Evolutionary conservation across 2,888 invertebrate genomes (phyloP).

Genomic region (Tetragonisca angustula): DNA sequence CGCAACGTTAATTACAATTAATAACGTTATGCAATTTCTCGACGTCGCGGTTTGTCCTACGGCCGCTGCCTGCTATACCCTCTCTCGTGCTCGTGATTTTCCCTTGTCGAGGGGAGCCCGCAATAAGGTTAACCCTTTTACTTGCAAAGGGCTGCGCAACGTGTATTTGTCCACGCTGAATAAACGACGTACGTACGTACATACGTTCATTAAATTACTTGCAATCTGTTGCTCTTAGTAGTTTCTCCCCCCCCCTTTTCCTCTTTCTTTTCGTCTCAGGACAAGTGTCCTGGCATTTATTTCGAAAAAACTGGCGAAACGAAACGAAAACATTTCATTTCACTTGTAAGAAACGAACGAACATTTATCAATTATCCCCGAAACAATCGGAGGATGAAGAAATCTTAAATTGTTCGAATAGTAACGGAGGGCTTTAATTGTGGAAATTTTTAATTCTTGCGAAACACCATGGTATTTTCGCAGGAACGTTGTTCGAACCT

Average conservation of each 20-base stretch:
- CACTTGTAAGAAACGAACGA: too few relatives aligned
- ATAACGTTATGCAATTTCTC: constrained; percentile 66
- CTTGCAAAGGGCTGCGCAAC: constrained; percentile 16
- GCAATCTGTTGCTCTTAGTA: constrained; percentile 2
- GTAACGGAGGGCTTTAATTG: too few relatives aligned
- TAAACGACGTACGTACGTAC: not conserved
- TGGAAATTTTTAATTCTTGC: too few relatives aligned
- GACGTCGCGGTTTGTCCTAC: constrained; percentile 29
- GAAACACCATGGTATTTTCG: too few relatives aligned
- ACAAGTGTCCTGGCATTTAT: too few relatives aligned
- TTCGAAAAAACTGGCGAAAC: too few relatives aligned
- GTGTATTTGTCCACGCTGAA: not conserved
- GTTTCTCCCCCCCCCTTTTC: too few relatives aligned
- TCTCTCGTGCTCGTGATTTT: not conserved
- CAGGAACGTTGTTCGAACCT: too few relatives aligned
- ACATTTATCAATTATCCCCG: too few relatives aligned
- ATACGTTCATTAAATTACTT: constrained; percentile 2
- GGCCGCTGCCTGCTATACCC: not conserved
- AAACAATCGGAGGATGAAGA: too few relatives aligned
- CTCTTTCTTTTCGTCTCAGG: not conserved
- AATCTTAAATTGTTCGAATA: too few relatives aligned
- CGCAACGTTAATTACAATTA: constrained; percentile 73
- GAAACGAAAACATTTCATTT: too few relatives aligned
- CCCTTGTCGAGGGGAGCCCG: constrained; percentile 9
- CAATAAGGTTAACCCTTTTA: constrained; percentile 47